These are phyloP conservation scores for Drosophila chauvacae DNA, from an alignment of 1,140 invertebrate species.

Conservation along the genomic window DNA sequence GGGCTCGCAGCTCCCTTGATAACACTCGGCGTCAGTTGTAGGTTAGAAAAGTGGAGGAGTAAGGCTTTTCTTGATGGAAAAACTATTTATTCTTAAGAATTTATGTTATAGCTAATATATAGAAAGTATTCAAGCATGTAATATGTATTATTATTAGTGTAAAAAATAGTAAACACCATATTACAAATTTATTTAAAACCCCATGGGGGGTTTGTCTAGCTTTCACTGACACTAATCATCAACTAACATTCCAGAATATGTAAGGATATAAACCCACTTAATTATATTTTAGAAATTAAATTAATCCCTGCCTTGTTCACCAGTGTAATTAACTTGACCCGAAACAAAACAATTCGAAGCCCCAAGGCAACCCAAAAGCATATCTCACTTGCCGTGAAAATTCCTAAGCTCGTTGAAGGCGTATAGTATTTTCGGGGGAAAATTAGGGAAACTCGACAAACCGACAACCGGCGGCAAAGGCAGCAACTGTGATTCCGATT, in stretches of 20 bases:
- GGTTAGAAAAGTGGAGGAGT: neutral
- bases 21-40: conserved; percentile 25
- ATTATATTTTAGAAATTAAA: neutral
- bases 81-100: no score
- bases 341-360: conserved; percentile 23
- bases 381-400: conserved; percentile 47
- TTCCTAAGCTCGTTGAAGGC: conserved; percentile 34
- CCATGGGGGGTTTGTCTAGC: neutral
- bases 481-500: conserved; percentile 40
- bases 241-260: neutral
- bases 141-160: neutral
- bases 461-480: conserved; percentile 1
- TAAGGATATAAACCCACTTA: accelerated
- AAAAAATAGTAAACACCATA: no score
- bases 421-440: conserved; percentile 38
- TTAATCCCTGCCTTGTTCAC: neutral
- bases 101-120: neutral
- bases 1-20: conserved; percentile 29
- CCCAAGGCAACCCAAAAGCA: conserved; percentile 43
- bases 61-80: no score
- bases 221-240: neutral
- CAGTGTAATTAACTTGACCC: conserved; percentile 44
- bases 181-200: neutral
- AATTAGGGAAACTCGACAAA: conserved; percentile 48
- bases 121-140: neutral